A percentile compares a stretch with the other conserved stretches of the same genome.
phyloP scores from a whole-genome alignment of 2,888 invertebrate species.

The Drosophila mulleri region DNA sequence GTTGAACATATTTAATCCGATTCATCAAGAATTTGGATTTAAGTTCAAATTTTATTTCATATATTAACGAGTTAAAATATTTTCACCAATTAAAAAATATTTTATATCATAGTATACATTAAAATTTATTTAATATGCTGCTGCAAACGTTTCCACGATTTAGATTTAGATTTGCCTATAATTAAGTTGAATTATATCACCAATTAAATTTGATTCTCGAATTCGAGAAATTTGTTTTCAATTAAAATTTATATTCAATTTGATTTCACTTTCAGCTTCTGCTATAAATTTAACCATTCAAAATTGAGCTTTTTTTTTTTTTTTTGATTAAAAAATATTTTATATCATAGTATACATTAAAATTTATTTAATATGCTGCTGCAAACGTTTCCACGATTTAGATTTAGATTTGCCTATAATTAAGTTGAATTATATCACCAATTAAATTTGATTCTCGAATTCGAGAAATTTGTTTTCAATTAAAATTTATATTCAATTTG shows the following conservation, averaged over 20 bases:
- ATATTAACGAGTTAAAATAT: not conserved
- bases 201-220: not conserved
- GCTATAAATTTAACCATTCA: not conserved
- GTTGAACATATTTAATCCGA: not conserved
- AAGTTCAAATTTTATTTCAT: not conserved
- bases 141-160: not conserved
- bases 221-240: not conserved
- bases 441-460: not conserved
- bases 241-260: conserved; percentile 4
- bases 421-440: not conserved
- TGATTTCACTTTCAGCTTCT: not conserved
- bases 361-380: not conserved
- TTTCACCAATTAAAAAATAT: not conserved
- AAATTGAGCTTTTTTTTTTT: not conserved
- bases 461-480: not conserved
- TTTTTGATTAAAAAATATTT: not conserved
- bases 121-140: not conserved
- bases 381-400: not conserved
- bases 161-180: not conserved
- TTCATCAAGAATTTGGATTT: not conserved
- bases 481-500: conserved; percentile 5
- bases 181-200: not conserved
- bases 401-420: not conserved
- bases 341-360: not conserved
- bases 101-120: not conserved